These are phyloP conservation scores for Noctua comes DNA, from an alignment of 2,888 invertebrate genomes.

Conservation along the genomic window DNA sequence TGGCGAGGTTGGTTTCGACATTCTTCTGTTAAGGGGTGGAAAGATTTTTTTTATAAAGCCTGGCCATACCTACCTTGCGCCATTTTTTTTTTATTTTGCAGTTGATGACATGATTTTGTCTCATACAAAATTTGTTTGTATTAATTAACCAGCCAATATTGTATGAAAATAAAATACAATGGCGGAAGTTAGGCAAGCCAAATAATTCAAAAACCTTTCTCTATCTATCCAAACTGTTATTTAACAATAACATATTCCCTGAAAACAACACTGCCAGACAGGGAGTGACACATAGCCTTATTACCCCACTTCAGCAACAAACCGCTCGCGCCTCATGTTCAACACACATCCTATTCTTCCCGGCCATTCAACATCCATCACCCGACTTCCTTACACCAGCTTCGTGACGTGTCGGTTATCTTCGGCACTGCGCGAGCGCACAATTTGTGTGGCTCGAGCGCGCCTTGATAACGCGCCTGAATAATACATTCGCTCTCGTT, in stretches of 20 bases:
- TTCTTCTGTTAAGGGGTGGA: too few relatives aligned
- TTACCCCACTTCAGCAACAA: slow-evolving; percentile 22
- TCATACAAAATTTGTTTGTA: too few relatives aligned
- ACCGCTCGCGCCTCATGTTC: slow-evolving; percentile 13
- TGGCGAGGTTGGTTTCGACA: too few relatives aligned
- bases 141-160: too few relatives aligned
- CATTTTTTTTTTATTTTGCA: too few relatives aligned
- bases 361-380: slow-evolving; percentile 59
- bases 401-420: slow-evolving; percentile 71
- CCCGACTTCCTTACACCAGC: slow-evolving; percentile 57
- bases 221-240: too few relatives aligned
- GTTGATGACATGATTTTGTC: too few relatives aligned
- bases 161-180: not conserved
- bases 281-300: slow-evolving; percentile 12
- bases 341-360: slow-evolving; percentile 52
- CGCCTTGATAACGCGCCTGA: slow-evolving; percentile 80
- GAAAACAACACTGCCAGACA: not conserved
- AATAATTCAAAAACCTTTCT: too few relatives aligned
- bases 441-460: slow-evolving; percentile 86
- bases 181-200: not conserved
- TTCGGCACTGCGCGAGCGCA: slow-evolving; percentile 75
- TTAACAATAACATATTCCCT: not conserved
- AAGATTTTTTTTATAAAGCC: too few relatives aligned
- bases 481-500: slow-evolving; percentile 82
- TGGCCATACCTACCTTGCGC: too few relatives aligned